These are phyloP conservation scores for Andrena bucephala DNA, from an alignment of 2,888 invertebrate species.

Conservation along the genomic window DNA sequence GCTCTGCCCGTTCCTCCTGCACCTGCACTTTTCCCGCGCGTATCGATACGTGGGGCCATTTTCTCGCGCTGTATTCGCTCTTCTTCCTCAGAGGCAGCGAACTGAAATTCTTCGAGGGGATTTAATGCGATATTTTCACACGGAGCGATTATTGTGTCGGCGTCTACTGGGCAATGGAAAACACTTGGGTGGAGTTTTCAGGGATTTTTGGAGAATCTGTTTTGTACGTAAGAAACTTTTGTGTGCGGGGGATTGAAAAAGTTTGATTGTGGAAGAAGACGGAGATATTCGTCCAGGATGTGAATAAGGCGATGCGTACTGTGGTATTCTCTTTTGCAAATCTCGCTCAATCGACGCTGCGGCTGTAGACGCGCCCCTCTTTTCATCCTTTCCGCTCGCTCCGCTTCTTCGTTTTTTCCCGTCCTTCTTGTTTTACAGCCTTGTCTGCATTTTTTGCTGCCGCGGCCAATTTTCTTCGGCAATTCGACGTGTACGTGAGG, in stretches of 20 bases:
- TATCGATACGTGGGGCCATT: background rate
- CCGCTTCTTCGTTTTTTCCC: conserved; percentile 31
- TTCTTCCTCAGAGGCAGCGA: background rate
- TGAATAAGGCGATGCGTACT: conserved; percentile 48
- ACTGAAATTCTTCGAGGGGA: background rate
- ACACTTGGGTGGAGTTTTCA: no score
- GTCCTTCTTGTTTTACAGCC: conserved; percentile 48
- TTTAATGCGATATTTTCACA: background rate
- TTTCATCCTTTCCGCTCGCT: conserved; percentile 51
- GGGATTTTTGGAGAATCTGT: no score
- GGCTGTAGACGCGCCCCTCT: conserved; percentile 36
- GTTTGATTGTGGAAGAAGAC: background rate
- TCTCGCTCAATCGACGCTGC: conserved; percentile 45
- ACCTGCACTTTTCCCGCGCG: background rate
- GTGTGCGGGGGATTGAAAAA: no score
- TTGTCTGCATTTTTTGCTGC: conserved; percentile 55
- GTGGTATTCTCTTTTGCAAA: conserved; percentile 50
- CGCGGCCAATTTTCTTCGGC: conserved; percentile 48
- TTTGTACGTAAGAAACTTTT: no score
- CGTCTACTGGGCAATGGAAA: no score
- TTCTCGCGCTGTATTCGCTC: background rate
- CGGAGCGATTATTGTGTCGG: background rate
- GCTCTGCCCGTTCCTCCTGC: background rate
- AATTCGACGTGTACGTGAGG: conserved; percentile 59
- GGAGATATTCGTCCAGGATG: conserved; percentile 3